Percentiles rank a stretch among this genome's conserved stretches.
Evolutionary conservation across 2,113 vertebrate genomes (phyloP).

Genomic region (Gobius niger): DNA sequence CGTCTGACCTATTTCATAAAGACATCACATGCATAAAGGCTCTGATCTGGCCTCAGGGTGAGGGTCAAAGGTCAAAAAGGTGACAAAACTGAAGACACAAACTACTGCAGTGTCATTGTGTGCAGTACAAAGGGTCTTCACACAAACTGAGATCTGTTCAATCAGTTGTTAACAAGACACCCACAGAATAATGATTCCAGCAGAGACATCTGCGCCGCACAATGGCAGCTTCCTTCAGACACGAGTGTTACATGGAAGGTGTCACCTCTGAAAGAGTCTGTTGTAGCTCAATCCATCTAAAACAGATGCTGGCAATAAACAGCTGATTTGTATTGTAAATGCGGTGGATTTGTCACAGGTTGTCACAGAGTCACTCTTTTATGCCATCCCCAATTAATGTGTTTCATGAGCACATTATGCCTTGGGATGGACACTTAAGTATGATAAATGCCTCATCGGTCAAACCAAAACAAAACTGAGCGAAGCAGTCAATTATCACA

Average conservation of each 20-base stretch:
- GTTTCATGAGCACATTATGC: conserved; percentile 7
- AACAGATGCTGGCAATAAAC: conserved; percentile 1
- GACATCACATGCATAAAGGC: conserved; percentile 22
- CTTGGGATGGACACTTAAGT: not conserved
- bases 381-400: conserved; percentile 2
- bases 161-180: conserved; percentile 45
- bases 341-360: conserved; percentile 3
- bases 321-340: conserved; percentile 8
- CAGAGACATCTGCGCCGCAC: conserved; percentile 19
- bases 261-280: not conserved
- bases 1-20: conserved; percentile 1
- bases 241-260: not conserved
- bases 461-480: conserved; percentile 20
- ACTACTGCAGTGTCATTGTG: conserved; percentile 27
- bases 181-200: conserved; percentile 36
- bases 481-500: conserved; percentile 14
- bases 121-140: conserved; percentile 30
- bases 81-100: conserved; percentile 21
- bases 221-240: conserved; percentile 17
- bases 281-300: conserved; percentile 1
- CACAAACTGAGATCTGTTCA: conserved; percentile 20
- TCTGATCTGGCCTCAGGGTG: conserved; percentile 8
- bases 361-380: conserved; percentile 8
- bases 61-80: conserved; percentile 15
- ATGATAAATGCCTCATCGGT: not conserved